These are phyloP conservation scores for Podarcis raffonei DNA, from an alignment of 2,113 vertebrate genomes.

Conservation along the genomic window DNA sequence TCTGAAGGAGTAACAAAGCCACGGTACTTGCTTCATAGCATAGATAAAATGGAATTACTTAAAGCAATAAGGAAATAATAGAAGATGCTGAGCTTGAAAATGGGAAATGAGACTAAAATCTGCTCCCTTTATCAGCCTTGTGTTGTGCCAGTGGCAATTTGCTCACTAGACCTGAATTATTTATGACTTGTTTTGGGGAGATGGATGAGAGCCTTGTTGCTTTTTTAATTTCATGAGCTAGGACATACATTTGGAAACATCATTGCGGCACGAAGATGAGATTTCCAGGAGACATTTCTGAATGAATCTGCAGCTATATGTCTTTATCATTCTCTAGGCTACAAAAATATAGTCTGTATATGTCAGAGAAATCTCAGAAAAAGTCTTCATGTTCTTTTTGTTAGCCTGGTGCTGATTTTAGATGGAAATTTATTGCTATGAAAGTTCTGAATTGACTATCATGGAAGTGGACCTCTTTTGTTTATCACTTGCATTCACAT, in stretches of 20 bases:
- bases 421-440: not conserved
- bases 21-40: not conserved
- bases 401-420: not conserved
- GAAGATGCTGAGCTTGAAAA: conserved; percentile 33
- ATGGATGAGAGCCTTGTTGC: conserved; percentile 57
- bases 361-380: not conserved
- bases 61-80: conserved; percentile 23
- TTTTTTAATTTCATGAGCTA: conserved; percentile 44
- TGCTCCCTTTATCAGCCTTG: not conserved
- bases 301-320: conserved; percentile 60
- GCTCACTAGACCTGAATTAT: conserved; percentile 56
- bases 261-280: conserved; percentile 65
- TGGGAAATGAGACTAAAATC: conserved; percentile 49
- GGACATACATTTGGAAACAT: conserved; percentile 64
- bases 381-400: not conserved
- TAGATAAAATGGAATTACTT: conserved; percentile 28
- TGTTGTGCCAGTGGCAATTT: conserved; percentile 50
- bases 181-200: conserved; percentile 53
- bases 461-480: not conserved
- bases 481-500: not conserved
- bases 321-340: conserved; percentile 56
- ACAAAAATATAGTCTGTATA: not conserved
- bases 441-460: not conserved
- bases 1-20: conserved; percentile 11
- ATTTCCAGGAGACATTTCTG: conserved; percentile 64